A percentile compares a stretch with the other conserved stretches of the same genome.
phyloP scores from a whole-genome alignment of 2,888 invertebrate genomes.

The Coremacera marginata region DNA sequence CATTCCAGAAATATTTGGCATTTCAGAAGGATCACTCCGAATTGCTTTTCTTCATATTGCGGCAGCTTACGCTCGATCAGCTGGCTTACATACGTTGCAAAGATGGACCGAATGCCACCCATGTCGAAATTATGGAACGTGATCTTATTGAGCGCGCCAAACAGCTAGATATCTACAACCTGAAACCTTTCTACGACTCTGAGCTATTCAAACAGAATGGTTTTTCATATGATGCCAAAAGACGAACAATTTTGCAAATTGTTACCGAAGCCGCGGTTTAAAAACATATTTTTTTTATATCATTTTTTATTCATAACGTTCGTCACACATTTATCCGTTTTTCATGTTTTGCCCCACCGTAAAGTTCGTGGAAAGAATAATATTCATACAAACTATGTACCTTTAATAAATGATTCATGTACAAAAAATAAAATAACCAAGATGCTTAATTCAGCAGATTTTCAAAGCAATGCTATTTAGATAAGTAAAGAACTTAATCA shows the following conservation, averaged over 20 bases:
- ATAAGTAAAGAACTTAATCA: no score
- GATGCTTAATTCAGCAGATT: no score
- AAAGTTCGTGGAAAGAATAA: no score
- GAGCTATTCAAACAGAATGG: constrained; percentile 89
- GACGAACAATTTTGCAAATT: constrained; percentile 88
- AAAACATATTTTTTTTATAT: no score
- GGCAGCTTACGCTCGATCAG: constrained; percentile 93
- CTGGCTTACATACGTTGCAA: constrained; percentile 83
- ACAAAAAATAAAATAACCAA: no score
- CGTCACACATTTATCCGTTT: no score
- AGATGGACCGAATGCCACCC: constrained; percentile 76
- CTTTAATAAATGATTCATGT: no score
- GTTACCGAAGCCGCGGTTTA: constrained; percentile 72
- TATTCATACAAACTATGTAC: no score
- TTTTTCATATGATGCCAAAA: constrained; percentile 85
- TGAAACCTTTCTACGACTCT: constrained; percentile 92
- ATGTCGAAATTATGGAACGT: constrained; percentile 87
- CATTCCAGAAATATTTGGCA: constrained; percentile 92
- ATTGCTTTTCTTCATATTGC: constrained; percentile 92
- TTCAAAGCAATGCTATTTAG: no score
- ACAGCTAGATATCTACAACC: constrained; percentile 89
- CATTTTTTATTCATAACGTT: no score
- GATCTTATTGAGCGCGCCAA: constrained; percentile 89
- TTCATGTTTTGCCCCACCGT: no score
- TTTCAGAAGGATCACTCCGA: constrained; percentile 98